Evolutionary conservation across 1,140 invertebrate species (phyloP), one percentile per base, ranked within the genome.

Genomic region (Ips typographus): DNA sequence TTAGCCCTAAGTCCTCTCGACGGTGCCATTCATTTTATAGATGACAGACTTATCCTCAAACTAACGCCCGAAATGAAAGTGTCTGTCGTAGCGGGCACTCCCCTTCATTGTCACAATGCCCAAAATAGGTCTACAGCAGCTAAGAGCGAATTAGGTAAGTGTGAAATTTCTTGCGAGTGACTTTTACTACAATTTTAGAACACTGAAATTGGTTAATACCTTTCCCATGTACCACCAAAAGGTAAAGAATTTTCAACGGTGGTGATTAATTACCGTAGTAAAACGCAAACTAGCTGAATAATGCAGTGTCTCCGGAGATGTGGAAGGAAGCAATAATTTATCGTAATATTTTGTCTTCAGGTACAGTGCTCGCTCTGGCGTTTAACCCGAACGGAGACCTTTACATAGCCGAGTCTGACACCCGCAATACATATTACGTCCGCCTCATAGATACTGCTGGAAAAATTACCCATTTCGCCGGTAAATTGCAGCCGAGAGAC

Each of bases 311-410:
- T 22, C 22, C 22, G 22, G 22, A 0, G 22, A 22, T 22, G 22
- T 22, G 44, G 44, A 49, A 49, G 44, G 52, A 38, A n/a, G 52
- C 36, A n/a, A 38, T 55, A 55, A 55, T 55, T 55, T 37, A 55
- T 37, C 8, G 37, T 62, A 41, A 22, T 7, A 52, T 59, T 68
- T 42, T 42, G 42, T 47, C 66, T 65, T 44, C 58, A 71, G 69
- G 69, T 6, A 91, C 91, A 1, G 90, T 94, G 2, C 78, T 91
- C 47, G 90, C 91, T 3, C 87, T 99, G 71, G 89, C 94, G 0
- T 98, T 98, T 80, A 92, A 93, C 68, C 93, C 94, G 0, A 92
- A 90, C 75, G 96, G 96, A 3, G 93, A 98, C 78, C 83, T 98
- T 0, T 98, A 95, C 77, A 91, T 98, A 58, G 94, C 96, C 1